Base-by-base conservation (phyloP, 2,113 vertebrate species). In the Podilymbus podiceps region DNA sequence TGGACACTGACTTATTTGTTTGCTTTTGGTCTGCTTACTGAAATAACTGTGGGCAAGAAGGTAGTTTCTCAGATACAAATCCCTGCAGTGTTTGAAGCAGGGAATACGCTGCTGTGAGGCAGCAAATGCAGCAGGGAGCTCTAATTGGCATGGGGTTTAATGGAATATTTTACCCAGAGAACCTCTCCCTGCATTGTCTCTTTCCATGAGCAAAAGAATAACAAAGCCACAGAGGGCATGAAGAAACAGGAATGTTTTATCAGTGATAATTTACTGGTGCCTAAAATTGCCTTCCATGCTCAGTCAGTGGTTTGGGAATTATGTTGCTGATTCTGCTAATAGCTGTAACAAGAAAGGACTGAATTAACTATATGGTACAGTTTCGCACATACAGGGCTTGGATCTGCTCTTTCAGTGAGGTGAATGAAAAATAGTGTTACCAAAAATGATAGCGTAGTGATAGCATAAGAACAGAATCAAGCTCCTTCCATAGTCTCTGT, bases 231-330 rank as follows among this genome's bases (percentile, higher is more conserved):
- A 56, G 68, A 89, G 73, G 91, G 90, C 95, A 44, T 91, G 95
- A 97, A 96, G 87, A 80, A 95, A 97, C 96, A 97, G 91, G 96
- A 96, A 89, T 76, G 77, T 75, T 95, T 87, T 90, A 92, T 89
- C 96, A 82, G 87, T 58, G 69, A 67, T 93, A 85, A 95, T 96
- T 95, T 93, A 50, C 93, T 87, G 89, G 90, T 95, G 96, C 92
- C 93, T 91, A 85, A 66, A 95, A 92, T 87, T 94, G 88, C 88
- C 38, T 88, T 79, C 89, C 80, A 55, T 38, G 81, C 93, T 85
- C 92, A 95, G 82, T 67, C 85, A 75, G 88, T 69, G 83, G 90
- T 64, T 92, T 93, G 47, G 93, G 96, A 88, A 91, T 96, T 62
- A 47, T 35, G 88, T 44, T 78, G 78, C 88, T 82, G 62, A 55